These are phyloP conservation scores for Tanypteryx hageni DNA, from an alignment of 2,888 invertebrate species.

Conservation along the genomic window DNA sequence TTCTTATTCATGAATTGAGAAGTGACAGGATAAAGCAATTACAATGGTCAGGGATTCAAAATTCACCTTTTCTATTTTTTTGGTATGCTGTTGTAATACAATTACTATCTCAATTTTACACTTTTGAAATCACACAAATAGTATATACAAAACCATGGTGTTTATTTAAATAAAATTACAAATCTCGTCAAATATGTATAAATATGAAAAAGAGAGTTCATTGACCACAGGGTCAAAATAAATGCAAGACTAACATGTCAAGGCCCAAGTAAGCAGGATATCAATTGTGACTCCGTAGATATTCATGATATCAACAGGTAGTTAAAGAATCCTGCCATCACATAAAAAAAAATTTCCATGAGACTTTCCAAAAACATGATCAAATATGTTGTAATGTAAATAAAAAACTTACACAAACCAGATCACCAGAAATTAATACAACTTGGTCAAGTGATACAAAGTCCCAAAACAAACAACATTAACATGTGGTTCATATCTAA, in stretches of 20 bases:
- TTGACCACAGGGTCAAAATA: neutral
- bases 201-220: neutral
- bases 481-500: constrained; percentile 39
- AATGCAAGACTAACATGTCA: constrained; percentile 37
- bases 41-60: neutral
- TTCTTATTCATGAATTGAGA: neutral
- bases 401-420: neutral
- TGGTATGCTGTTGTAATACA: neutral
- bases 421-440: neutral
- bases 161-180: constrained; percentile 60
- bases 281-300: neutral
- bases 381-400: neutral
- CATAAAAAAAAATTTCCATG: constrained; percentile 22
- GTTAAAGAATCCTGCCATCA: constrained; percentile 10
- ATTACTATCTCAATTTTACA: neutral
- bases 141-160: constrained; percentile 38
- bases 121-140: neutral
- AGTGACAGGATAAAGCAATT: neutral
- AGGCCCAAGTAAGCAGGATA: neutral
- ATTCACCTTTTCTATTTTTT: neutral
- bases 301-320: neutral
- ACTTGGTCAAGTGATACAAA: neutral
- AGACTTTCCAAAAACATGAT: neutral
- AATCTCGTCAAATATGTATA: constrained; percentile 50
- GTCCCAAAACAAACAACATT: neutral